Evolutionary conservation across 2,113 vertebrate genomes (phyloP).

Genomic region (Gymnobelideus leadbeateri): DNA sequence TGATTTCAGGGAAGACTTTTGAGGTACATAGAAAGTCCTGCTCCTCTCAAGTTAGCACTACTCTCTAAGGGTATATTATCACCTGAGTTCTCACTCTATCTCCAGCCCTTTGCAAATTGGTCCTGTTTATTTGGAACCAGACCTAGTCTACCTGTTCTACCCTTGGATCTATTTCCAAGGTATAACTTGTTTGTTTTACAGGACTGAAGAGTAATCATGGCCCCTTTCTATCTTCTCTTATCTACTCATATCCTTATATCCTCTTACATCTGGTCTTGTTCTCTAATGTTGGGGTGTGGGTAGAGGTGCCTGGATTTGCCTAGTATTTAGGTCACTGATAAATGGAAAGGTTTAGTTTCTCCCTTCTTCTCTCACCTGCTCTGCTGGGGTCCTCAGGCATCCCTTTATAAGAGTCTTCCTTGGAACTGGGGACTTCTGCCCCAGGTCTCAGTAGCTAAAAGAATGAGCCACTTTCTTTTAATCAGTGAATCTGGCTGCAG

Average conservation of each 20-base stretch:
- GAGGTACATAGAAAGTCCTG: neutral
- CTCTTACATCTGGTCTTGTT: neutral
- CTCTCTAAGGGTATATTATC: neutral
- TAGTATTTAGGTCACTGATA: neutral
- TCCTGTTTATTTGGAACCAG: neutral
- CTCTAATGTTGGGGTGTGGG: neutral
- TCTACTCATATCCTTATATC: neutral
- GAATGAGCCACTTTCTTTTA: neutral
- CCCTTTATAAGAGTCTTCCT: neutral
- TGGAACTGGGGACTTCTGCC: neutral
- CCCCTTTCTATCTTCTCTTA: neutral
- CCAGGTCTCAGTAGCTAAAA: neutral
- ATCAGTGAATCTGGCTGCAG: neutral
- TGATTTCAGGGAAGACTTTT: neutral
- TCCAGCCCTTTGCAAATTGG: neutral
- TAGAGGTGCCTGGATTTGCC: neutral
- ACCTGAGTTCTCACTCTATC: neutral
- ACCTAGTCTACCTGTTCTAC: neutral
- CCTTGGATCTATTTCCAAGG: neutral
- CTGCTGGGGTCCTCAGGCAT: neutral
- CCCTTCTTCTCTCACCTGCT: neutral
- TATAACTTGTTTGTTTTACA: neutral
- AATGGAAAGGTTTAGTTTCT: neutral
- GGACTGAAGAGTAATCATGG: neutral
- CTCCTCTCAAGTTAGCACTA: neutral